These are phyloP conservation scores for Heptranchias perlo DNA, from an alignment of 2,113 vertebrate genomes.

Conservation along the genomic window DNA sequence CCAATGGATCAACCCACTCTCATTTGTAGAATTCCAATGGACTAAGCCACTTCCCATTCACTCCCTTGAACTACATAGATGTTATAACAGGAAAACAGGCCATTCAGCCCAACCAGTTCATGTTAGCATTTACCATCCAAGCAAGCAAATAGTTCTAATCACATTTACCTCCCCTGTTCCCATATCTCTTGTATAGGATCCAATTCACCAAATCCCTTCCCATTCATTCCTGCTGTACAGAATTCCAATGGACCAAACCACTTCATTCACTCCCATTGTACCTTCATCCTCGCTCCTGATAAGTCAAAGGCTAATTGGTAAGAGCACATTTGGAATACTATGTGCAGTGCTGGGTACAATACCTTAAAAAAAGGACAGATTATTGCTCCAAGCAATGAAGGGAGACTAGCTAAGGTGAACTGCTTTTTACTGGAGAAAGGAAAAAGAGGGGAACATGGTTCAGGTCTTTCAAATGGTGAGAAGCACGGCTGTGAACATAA, in stretches of 20 bases:
- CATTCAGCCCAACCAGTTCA: neutral
- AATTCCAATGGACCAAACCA: neutral
- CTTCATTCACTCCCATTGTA: neutral
- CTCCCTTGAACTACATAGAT: neutral
- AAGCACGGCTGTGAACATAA: neutral
- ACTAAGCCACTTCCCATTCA: neutral
- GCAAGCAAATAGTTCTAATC: neutral
- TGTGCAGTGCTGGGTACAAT: neutral
- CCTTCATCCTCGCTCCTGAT: neutral
- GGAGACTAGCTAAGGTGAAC: neutral
- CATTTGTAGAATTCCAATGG: neutral
- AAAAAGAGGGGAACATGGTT: too few species aligned
- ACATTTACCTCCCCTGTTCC: neutral
- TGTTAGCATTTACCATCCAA: neutral
- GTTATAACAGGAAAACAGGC: neutral
- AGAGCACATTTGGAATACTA: neutral
- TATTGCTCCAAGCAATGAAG: neutral
- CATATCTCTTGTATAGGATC: neutral
- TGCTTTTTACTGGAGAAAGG: neutral
- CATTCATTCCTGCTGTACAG: neutral
- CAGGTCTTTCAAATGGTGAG: neutral
- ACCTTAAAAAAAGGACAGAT: neutral
- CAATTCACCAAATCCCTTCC: neutral
- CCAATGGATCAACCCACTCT: neutral
- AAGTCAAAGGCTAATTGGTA: neutral